phyloP scores from a whole-genome alignment of 2,113 vertebrate genomes.

The Alethe castanea region DNA sequence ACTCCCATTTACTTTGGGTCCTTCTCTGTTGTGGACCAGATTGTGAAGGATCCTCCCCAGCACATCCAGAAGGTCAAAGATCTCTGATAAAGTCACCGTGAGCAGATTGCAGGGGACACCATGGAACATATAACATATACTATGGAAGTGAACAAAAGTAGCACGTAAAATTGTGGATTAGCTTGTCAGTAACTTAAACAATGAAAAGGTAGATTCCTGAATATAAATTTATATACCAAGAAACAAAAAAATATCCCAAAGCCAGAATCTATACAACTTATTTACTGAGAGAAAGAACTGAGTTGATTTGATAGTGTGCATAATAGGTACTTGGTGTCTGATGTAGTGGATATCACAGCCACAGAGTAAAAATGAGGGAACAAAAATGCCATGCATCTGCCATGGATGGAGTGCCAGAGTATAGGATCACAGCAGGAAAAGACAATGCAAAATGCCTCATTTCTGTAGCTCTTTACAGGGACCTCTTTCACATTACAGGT shows the following conservation, averaged over 20 bases:
- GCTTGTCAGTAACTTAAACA: neutral
- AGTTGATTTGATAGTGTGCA: neutral
- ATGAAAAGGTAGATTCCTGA: neutral
- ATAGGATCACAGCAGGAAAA: neutral
- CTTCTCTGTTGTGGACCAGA: neutral
- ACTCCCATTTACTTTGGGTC: neutral
- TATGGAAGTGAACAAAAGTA: neutral
- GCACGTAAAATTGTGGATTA: neutral
- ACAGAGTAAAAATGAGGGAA: neutral
- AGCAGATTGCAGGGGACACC: neutral
- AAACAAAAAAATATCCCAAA: neutral
- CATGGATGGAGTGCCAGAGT: neutral
- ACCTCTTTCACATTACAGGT: neutral
- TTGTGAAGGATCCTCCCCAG: neutral
- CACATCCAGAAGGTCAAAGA: neutral
- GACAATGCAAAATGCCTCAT: neutral
- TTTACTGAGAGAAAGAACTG: neutral
- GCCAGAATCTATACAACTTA: neutral
- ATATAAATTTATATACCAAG: neutral
- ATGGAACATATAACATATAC: accelerated
- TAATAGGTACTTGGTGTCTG: neutral
- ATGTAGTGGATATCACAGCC: neutral
- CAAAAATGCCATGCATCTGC: neutral
- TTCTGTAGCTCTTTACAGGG: neutral
- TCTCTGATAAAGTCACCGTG: neutral